Conservation (phyloP, 2,888 invertebrate species). For the Anthophora plumipes region DNA sequence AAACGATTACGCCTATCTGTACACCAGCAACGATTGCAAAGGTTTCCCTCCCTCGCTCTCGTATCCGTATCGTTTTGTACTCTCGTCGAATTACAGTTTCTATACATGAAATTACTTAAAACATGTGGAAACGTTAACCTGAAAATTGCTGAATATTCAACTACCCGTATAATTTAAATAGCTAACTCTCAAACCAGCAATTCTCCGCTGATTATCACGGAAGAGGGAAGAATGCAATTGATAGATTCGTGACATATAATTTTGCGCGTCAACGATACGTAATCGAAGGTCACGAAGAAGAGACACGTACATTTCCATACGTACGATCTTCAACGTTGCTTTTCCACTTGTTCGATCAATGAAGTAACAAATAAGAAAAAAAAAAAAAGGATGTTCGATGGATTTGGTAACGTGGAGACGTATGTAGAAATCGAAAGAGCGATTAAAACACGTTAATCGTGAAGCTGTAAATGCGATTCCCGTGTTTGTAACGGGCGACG, state of each 20-base stretch:
- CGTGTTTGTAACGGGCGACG: constrained; percentile 32
- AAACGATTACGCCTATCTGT: constrained; percentile 40
- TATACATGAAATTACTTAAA: neutral
- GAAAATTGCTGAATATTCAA: neutral
- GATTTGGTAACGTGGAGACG: too few relatives aligned
- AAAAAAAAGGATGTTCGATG: too few relatives aligned
- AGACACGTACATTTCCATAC: constrained; percentile 18
- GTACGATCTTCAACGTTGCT: constrained; percentile 7
- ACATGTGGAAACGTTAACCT: neutral
- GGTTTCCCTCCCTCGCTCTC: neutral
- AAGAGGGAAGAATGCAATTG: constrained; percentile 51
- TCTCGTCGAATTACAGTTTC: constrained; percentile 53
- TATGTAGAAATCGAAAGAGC: neutral
- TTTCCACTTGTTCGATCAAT: too few relatives aligned
- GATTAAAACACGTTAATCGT: constrained; percentile 38
- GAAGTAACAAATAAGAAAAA: too few relatives aligned
- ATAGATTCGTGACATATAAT: constrained; percentile 60
- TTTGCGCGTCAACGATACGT: constrained; percentile 58
- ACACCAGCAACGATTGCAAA: neutral
- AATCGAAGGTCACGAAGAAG: constrained; percentile 54
- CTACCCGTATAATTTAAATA: constrained; percentile 15
- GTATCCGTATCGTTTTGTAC: constrained; percentile 23
- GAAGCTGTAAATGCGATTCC: constrained; percentile 26
- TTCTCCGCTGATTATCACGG: constrained; percentile 46
- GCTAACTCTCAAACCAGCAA: constrained; percentile 7